Conservation (phyloP, 2,797 vertebrate species). For the Gouania willdenowi region DNA sequence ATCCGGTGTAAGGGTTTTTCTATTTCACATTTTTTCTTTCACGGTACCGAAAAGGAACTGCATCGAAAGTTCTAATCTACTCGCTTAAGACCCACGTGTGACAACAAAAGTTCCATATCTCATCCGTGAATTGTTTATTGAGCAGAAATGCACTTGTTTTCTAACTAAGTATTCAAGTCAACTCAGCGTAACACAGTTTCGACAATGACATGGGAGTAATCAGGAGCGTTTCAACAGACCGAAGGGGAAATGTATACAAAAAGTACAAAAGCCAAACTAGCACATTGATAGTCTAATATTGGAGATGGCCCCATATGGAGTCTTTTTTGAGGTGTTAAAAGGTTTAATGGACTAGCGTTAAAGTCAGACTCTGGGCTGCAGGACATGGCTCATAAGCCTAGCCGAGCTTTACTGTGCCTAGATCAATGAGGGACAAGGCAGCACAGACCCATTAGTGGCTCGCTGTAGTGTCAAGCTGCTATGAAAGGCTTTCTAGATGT, state of each 20-base stretch:
- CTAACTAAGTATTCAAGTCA: too few relatives aligned
- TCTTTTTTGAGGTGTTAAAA: slow-evolving; percentile 29
- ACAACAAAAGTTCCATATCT: too few relatives aligned
- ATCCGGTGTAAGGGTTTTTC: too few relatives aligned
- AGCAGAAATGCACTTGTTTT: too few relatives aligned
- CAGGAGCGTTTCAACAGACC: background rate
- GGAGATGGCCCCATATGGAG: slow-evolving; percentile 37
- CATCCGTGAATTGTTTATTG: too few relatives aligned
- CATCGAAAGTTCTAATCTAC: too few relatives aligned
- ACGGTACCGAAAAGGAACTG: too few relatives aligned
- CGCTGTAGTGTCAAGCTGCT: slow-evolving; percentile 46
- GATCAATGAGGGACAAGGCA: slow-evolving; percentile 64
- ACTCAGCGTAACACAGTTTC: too few relatives aligned
- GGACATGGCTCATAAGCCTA: slow-evolving; percentile 55
- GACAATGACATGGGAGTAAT: slow-evolving; percentile 5
- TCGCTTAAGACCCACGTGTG: too few relatives aligned
- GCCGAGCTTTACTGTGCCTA: slow-evolving; percentile 27
- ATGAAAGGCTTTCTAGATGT: slow-evolving; percentile 26
- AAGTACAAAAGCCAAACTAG: slow-evolving; percentile 8
- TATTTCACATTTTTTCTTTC: too few relatives aligned
- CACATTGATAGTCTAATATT: slow-evolving; percentile 39
- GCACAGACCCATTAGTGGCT: slow-evolving; percentile 62
- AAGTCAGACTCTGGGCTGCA: slow-evolving; percentile 19
- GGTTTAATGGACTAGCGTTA: slow-evolving; percentile 55
- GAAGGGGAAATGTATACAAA: slow-evolving; percentile 6